Base-by-base conservation (phyloP, 2,888 invertebrate genomes). In the Pristionchus japonicus region DNA sequence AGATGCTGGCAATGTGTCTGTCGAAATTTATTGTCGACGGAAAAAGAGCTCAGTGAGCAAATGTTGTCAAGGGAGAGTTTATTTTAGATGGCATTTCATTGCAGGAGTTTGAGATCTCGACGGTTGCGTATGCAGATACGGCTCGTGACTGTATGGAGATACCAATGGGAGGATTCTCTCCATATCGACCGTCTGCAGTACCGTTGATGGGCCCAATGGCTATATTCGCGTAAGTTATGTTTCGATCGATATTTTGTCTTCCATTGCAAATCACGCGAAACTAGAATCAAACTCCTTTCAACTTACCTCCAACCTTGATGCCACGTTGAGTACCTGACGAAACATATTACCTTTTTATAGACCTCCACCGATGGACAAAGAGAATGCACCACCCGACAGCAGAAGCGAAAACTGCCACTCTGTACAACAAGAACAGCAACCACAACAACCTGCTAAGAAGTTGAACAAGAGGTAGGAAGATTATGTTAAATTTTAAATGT, bases 61-160 rank as follows among this genome's bases (percentile, higher is more conserved):
- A 20, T 57, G 57, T 64, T 0, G 13, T n/a, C 3, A 23, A 23
- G 31, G 64, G 27, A 4, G 64, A 13, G n/a, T 6, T 6, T 7
- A 64, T 11, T 4, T 0, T 9, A 27, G 61, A 61, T n/a, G 27
- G 23, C 64, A 23, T 64, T 4, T 27, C n/a, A 27, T 40, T 74
- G 31, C 49, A 52, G 82, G 47, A 82, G 52, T 82, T 47, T 31
- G 82, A 82, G 82, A 49, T 49, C 49, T 49, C 47, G 27, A 82
- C 47, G 31, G 49, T 52, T 3, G 49, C 49, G 82, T 49, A 82
- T 31, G 15, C 47, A 3, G 74, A n/a, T 40, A 13, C 40, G 3
- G 20, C 74, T 9, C 74, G 74, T 7, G 74, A 74, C 40, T 40
- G 74, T 11, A 7, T 23, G 20, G 74, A n/a, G 4, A 23, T 20